Base-by-base conservation (phyloP, 1,140 invertebrate genomes). In the Bombus haemorrhoidalis region DNA sequence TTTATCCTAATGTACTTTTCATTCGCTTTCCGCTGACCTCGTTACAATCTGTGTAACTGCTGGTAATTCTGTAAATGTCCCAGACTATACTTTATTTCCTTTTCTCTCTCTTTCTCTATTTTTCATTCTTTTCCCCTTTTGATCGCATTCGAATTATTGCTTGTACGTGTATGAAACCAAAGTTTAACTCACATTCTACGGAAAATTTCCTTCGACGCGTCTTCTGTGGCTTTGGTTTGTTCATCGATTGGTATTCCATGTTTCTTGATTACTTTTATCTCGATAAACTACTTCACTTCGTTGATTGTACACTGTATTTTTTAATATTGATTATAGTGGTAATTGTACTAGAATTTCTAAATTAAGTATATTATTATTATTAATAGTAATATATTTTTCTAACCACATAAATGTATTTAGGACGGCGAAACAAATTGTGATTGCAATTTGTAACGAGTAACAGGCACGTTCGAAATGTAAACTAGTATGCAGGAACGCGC, bases 1-100 rank as follows among this genome's bases (percentile, higher is more conserved):
- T 85, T 85, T 85, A 85, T 85, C 83, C 47, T 85, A 85, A 85
- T 85, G 68, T 32, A 80, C 83, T 85, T 85, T 80, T 62, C 83
- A 80, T 72, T 85, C 34, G 32, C 68, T 41, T 10, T 62, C 83
- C 41, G 34, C 22, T 22, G 66, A 68, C 53, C 66, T 18, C 66
- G 39, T 79, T 79, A 41, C 75, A n/a, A 85, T 69, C 75, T 15
- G 41, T 41, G 8, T 41, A 43, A 71, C 47, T 39, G 41, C 34
- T 6, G 22, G 32, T 43, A 41, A n/a, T 34, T 43, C 47, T 39
- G 25, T 59, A 32, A 75, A 82, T 41, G 2, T 34, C 43, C 1
- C 47, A 3, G 37, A n/a, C 25, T 73, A 22, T 39, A 12, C 15
- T 32, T n/a, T 15, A 13, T 32, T 73, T 32, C 1, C 41, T 32